Conservation (phyloP, 2,797 vertebrate genomes). For the Lutjanus argentimaculatus region DNA sequence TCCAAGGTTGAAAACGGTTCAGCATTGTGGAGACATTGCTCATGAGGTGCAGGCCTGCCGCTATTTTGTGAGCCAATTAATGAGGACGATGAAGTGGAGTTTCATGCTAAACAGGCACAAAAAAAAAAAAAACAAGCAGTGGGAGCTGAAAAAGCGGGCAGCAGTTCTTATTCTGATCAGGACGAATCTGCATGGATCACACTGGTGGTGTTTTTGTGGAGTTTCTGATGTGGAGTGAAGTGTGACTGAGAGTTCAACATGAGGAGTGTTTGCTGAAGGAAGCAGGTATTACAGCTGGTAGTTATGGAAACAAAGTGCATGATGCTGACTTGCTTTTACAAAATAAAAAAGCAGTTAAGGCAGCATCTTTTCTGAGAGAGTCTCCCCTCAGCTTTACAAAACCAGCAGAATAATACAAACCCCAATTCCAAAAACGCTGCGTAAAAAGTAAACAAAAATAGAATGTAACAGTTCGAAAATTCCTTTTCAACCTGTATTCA, state of each 20-base stretch:
- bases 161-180: slow-evolving; percentile 30
- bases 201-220: slow-evolving; percentile 1
- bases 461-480: too few species aligned
- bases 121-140: slow-evolving; percentile 17
- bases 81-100: slow-evolving; percentile 14
- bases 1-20: slow-evolving; percentile 33
- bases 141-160: slow-evolving; percentile 1
- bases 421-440: too few species aligned
- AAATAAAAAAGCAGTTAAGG: slow-evolving; percentile 30
- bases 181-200: slow-evolving; percentile 25
- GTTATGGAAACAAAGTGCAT: slow-evolving; percentile 52
- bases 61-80: slow-evolving; percentile 50
- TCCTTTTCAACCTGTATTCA: too few species aligned
- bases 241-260: slow-evolving; percentile 35
- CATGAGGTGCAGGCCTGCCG: neutral
- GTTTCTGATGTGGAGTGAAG: slow-evolving; percentile 26
- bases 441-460: too few species aligned
- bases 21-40: slow-evolving; percentile 27
- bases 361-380: slow-evolving; percentile 3
- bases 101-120: slow-evolving; percentile 35
- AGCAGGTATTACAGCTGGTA: slow-evolving; percentile 40
- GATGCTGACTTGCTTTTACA: slow-evolving; percentile 38
- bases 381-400: slow-evolving; percentile 3
- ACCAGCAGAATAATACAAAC: neutral
- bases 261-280: slow-evolving; percentile 39